Percentiles rank a stretch among this genome's conserved stretches.
These are phyloP conservation scores for Chelidonichthys spinosus DNA, from an alignment of 2,797 vertebrate species.

Conservation along the genomic window DNA sequence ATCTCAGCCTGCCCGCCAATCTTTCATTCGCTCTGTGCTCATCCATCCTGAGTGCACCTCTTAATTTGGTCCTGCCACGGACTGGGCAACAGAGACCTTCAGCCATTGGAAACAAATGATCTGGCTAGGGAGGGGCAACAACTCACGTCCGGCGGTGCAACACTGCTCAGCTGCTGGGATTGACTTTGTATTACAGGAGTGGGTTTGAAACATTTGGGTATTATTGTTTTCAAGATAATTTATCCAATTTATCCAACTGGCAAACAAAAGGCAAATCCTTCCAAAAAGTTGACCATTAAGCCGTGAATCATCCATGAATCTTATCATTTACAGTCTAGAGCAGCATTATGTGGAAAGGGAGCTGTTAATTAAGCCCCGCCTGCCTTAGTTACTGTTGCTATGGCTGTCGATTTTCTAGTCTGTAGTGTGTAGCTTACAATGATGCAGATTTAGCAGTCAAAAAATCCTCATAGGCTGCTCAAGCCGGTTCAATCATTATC, in stretches of 20 bases:
- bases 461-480: not conserved
- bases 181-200: slow-evolving; percentile 42
- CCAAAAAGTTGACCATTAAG: not conserved
- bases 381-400: not conserved
- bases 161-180: slow-evolving; percentile 46
- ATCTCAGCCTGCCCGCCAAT: slow-evolving; percentile 80
- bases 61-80: slow-evolving; percentile 85
- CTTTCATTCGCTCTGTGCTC: slow-evolving; percentile 80
- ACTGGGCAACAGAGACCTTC: slow-evolving; percentile 86
- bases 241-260: not conserved
- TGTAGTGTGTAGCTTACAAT: not conserved
- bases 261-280: not conserved
- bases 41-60: slow-evolving; percentile 85
- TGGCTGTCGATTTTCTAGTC: not conserved
- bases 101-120: slow-evolving; percentile 86
- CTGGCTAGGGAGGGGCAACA: slow-evolving; percentile 79
- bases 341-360: not conserved
- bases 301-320: not conserved
- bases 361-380: not conserved
- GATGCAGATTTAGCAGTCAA: not conserved
- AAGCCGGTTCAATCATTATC: not conserved
- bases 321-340: not conserved
- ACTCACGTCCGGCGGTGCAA: slow-evolving; percentile 73
- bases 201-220: slow-evolving; percentile 31
- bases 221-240: slow-evolving; percentile 9